Conservation (phyloP, 1,140 invertebrate genomes). For the Solen grandis region DNA sequence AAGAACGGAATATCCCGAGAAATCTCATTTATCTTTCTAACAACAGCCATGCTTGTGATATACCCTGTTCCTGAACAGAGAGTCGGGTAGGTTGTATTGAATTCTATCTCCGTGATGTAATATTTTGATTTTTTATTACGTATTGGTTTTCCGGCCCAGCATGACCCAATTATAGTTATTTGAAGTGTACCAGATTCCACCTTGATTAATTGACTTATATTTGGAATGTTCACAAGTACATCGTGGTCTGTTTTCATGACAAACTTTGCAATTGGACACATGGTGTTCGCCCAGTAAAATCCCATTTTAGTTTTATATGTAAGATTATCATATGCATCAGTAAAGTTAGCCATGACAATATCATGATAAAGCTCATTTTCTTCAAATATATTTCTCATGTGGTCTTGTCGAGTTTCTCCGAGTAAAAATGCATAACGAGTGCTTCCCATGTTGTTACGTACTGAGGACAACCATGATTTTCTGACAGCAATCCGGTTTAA, state of each 20-base stretch:
- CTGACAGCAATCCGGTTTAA: neutral
- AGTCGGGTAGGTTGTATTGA: slow-evolving; percentile 71
- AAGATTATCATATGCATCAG: neutral
- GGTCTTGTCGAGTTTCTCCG: neutral
- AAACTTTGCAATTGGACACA: neutral
- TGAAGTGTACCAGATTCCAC: neutral
- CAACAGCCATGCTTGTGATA: slow-evolving; percentile 73
- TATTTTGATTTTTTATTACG: slow-evolving; percentile 12
- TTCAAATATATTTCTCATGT: neutral
- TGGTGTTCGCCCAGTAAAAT: neutral
- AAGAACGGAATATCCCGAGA: slow-evolving; percentile 68
- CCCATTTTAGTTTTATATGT: neutral
- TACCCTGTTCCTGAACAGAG: slow-evolving; percentile 79
- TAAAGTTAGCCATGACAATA: neutral
- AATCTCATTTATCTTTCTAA: slow-evolving; percentile 66
- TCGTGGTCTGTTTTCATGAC: neutral
- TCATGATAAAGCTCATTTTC: neutral
- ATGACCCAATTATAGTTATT: neutral
- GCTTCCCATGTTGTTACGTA: neutral
- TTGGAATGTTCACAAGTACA: neutral
- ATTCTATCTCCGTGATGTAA: slow-evolving; percentile 65
- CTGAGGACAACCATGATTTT: neutral
- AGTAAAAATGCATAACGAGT: neutral
- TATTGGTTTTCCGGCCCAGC: neutral
- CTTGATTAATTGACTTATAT: neutral